Evolutionary conservation across 1,140 invertebrate species (phyloP).

Genomic region (Drosophila repleta): DNA sequence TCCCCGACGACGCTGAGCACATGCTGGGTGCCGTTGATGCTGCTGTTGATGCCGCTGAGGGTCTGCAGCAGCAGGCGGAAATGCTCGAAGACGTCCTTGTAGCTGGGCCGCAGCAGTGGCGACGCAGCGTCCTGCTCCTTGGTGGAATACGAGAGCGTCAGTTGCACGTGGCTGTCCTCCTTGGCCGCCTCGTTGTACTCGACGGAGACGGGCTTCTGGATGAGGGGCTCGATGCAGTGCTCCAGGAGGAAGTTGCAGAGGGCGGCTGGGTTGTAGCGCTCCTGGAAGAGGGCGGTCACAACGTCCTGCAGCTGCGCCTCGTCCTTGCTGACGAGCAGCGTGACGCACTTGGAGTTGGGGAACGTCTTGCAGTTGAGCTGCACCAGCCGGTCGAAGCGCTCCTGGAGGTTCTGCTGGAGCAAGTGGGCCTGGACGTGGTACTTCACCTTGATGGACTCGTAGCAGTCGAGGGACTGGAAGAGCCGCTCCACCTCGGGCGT

Average conservation of each 20-base stretch:
- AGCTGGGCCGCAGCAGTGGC: slow-evolving; percentile 74
- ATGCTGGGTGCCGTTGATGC: slow-evolving; percentile 84
- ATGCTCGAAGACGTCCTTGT: slow-evolving; percentile 87
- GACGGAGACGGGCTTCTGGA: slow-evolving; percentile 72
- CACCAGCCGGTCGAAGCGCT: slow-evolving; percentile 72
- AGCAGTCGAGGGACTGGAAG: slow-evolving; percentile 69
- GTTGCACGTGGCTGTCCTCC: slow-evolving; percentile 25
- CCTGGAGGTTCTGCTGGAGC: slow-evolving; percentile 73
- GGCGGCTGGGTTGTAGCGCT: slow-evolving; percentile 66
- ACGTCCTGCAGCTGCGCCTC: slow-evolving; percentile 71
- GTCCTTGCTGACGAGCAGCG: slow-evolving; percentile 70
- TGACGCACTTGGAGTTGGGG: slow-evolving; percentile 73
- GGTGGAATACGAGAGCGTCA: slow-evolving; percentile 74
- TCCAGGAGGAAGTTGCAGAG: slow-evolving; percentile 74
- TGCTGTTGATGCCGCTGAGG: slow-evolving; percentile 86
- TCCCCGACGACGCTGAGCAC: slow-evolving; percentile 87
- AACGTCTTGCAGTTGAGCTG: slow-evolving; percentile 75
- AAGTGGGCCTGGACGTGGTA: slow-evolving; percentile 72
- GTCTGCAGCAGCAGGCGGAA: slow-evolving; percentile 87
- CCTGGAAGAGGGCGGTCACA: slow-evolving; percentile 73
- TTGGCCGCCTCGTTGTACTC: slow-evolving; percentile 55
- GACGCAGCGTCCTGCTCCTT: slow-evolving; percentile 42
- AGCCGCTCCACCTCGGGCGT: slow-evolving; percentile 60
- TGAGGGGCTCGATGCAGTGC: slow-evolving; percentile 77
- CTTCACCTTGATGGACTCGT: slow-evolving; percentile 74